Evolutionary conservation across 2,113 vertebrate species (phyloP).

Genomic region (Toxotes jaculatrix): DNA sequence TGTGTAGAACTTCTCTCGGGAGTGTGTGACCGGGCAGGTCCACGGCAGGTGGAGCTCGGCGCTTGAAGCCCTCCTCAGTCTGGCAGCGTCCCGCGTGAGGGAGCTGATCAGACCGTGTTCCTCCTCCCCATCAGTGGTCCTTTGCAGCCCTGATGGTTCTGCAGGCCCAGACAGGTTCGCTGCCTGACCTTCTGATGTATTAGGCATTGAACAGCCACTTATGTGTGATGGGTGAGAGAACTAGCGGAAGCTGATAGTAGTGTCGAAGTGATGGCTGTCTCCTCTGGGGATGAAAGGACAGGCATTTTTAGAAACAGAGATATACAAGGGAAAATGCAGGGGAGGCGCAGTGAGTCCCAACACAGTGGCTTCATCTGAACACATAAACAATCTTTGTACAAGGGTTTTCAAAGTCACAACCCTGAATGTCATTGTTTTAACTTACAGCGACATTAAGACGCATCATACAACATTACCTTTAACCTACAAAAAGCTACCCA

Average conservation of each 20-base stretch:
- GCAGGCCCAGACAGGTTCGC: constrained; percentile 83
- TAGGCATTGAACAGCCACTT: constrained; percentile 91
- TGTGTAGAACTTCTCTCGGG: constrained; percentile 96
- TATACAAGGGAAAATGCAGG: not conserved
- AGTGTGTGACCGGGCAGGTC: constrained; percentile 97
- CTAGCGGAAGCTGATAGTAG: not conserved
- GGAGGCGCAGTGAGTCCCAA: not conserved
- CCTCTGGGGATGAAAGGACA: constrained; percentile 16
- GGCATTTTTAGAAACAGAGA: constrained; percentile 8
- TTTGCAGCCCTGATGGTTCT: constrained; percentile 79
- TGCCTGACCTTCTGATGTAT: constrained; percentile 89
- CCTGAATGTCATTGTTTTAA: not conserved
- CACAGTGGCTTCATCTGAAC: not conserved
- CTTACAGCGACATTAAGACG: not conserved
- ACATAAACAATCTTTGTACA: not conserved
- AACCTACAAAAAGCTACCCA: constrained; percentile 10
- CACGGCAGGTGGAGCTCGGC: constrained; percentile 91
- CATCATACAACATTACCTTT: not conserved
- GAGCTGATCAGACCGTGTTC: constrained; percentile 77
- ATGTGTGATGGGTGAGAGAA: constrained; percentile 43
- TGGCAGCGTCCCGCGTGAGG: constrained; percentile 80
- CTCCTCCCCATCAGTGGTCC: constrained; percentile 75
- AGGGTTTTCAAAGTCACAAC: not conserved
- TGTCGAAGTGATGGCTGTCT: constrained; percentile 10
- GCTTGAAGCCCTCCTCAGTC: constrained; percentile 85